Evolutionary conservation across 2,888 invertebrate species (phyloP).

Genomic region (Drosophila paucipuncta): DNA sequence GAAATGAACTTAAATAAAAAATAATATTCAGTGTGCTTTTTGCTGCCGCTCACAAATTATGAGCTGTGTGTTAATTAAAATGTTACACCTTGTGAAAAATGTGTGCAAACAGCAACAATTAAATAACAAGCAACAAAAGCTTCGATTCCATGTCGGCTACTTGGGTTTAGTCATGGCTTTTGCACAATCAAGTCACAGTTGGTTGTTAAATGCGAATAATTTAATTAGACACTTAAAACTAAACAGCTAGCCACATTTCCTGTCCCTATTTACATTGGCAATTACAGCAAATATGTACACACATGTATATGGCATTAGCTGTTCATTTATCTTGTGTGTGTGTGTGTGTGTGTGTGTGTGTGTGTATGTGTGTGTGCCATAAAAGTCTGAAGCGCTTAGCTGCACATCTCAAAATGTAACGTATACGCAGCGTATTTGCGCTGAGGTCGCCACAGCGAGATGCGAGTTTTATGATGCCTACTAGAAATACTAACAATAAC

Average conservation of each 20-base stretch:
- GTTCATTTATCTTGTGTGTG: constrained; percentile 27
- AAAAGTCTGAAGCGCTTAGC: constrained; percentile 11
- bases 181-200: constrained; percentile 78
- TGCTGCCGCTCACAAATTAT: constrained; percentile 66
- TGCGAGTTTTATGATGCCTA: not conserved
- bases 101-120: constrained; percentile 42
- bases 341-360: constrained; percentile 24
- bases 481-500: not conserved
- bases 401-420: constrained; percentile 11
- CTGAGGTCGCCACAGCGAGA: not conserved
- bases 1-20: constrained; percentile 27
- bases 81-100: constrained; percentile 75
- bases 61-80: constrained; percentile 74
- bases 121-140: constrained; percentile 50
- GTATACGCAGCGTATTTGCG: constrained; percentile 39
- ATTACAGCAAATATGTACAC: constrained; percentile 27
- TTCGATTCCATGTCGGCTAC: constrained; percentile 11
- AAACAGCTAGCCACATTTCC: constrained; percentile 56
- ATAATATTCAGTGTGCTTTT: constrained; percentile 26
- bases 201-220: constrained; percentile 76
- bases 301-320: constrained; percentile 24
- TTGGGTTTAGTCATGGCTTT: constrained; percentile 71
- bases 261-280: constrained; percentile 34
- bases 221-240: constrained; percentile 76
- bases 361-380: not conserved